Conservation (phyloP, 2,797 vertebrate species). For the Syncerus caffer region DNA sequence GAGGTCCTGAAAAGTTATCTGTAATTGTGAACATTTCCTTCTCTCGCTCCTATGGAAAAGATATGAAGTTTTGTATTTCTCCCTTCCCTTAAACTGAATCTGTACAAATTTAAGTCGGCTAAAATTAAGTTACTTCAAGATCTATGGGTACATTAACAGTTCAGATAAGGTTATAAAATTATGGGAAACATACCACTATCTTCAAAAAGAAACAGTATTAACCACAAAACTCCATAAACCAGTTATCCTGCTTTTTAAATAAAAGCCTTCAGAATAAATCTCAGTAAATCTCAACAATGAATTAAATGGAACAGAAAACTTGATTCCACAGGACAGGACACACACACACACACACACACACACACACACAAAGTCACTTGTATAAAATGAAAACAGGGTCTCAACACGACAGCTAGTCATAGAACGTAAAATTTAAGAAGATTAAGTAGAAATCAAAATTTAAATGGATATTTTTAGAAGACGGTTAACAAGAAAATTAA, state of each 20-base stretch:
- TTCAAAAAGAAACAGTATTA: background rate
- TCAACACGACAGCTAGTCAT: background rate
- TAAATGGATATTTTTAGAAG: background rate
- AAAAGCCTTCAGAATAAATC: constrained; percentile 39
- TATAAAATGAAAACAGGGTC: background rate
- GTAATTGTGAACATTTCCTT: background rate
- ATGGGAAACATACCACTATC: background rate
- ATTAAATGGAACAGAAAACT: constrained; percentile 39
- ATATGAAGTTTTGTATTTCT: background rate
- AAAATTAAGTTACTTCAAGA: background rate
- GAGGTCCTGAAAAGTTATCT: background rate
- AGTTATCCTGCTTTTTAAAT: background rate
- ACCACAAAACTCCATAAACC: background rate
- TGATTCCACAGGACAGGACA: background rate
- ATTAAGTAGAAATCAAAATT: background rate
- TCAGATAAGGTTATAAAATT: background rate
- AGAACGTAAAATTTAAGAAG: background rate
- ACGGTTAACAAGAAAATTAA: background rate
- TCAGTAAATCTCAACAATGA: constrained; percentile 46
- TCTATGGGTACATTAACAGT: background rate
- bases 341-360: background rate
- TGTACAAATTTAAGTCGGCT: background rate
- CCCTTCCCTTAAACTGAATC: background rate
- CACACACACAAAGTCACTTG: background rate
- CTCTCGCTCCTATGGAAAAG: background rate